Evolutionary conservation across 2,888 invertebrate genomes (phyloP).

Genomic region (Mythimna loreyi): DNA sequence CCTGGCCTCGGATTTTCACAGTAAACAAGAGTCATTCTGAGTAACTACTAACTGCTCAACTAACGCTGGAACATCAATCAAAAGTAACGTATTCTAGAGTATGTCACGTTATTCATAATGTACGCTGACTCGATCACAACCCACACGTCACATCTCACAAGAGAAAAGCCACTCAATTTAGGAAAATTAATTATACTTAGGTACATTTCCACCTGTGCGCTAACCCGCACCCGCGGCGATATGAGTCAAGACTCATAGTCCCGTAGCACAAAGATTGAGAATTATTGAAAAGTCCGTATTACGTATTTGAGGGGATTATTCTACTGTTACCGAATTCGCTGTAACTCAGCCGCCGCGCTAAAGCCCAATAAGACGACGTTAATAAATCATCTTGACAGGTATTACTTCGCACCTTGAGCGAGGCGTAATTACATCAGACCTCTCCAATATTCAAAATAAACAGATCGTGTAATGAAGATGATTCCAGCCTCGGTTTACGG

Average conservation of each 20-base stretch:
- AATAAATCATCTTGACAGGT: slow-evolving; percentile 89
- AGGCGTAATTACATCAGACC: slow-evolving; percentile 77
- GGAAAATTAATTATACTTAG: neutral
- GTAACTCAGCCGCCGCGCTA: slow-evolving; percentile 55
- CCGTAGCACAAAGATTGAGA: slow-evolving; percentile 24
- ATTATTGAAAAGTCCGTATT: slow-evolving; percentile 40
- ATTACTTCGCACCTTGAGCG: slow-evolving; percentile 84
- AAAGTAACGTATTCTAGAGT: slow-evolving; percentile 44
- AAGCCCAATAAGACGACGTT: slow-evolving; percentile 79
- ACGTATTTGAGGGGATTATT: slow-evolving; percentile 44
- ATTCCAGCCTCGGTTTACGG: slow-evolving; percentile 23
- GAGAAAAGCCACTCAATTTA: slow-evolving; percentile 21
- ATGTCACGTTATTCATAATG: slow-evolving; percentile 28
- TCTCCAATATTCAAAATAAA: slow-evolving; percentile 74
- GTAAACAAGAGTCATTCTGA: slow-evolving; percentile 2
- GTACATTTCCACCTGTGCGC: neutral
- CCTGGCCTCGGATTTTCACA: slow-evolving; percentile 21
- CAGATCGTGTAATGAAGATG: slow-evolving; percentile 64
- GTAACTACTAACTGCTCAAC: slow-evolving; percentile 10
- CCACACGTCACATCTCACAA: slow-evolving; percentile 12
- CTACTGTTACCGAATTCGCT: slow-evolving; percentile 52
- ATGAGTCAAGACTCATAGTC: neutral
- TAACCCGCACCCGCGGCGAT: too few species aligned
- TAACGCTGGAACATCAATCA: slow-evolving; percentile 66
- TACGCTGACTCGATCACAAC: slow-evolving; percentile 32